phyloP scores from a whole-genome alignment of 2,888 invertebrate genomes.

The Folsomia candida region DNA sequence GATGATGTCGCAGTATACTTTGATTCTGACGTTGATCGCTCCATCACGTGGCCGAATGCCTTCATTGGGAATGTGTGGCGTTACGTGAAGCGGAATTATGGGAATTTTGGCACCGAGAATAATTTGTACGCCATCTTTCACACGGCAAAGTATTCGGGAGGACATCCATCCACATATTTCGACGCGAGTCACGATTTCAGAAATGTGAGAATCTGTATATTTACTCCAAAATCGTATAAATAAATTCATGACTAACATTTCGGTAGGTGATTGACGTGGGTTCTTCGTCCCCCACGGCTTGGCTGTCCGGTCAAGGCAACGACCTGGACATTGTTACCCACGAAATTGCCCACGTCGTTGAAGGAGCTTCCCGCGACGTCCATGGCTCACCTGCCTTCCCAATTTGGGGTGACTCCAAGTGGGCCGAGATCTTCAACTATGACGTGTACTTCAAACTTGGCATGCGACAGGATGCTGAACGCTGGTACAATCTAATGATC shows the following conservation, averaged over 20 bases:
- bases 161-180: conserved; percentile 33
- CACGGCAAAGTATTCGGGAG: conserved; percentile 5
- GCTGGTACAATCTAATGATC: conserved; percentile 29
- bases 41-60: conserved; percentile 25
- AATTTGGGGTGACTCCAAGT: conserved; percentile 41
- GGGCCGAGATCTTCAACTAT: conserved; percentile 38
- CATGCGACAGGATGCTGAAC: conserved; percentile 12
- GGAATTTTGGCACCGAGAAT: conserved; percentile 30
- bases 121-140: conserved; percentile 35
- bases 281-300: neutral
- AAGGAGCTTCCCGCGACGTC: conserved; percentile 31
- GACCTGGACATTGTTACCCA: conserved; percentile 42
- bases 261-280: conserved; percentile 1
- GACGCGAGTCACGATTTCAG: conserved; percentile 30
- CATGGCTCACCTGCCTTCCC: conserved; percentile 40
- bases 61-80: conserved; percentile 39
- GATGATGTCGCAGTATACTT: conserved; percentile 34
- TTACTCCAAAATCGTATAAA: neutral
- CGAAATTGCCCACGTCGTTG: conserved; percentile 44
- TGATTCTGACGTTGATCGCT: conserved; percentile 20
- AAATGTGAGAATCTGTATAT: conserved; percentile 29
- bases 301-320: conserved; percentile 24
- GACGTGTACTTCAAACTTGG: conserved; percentile 33
- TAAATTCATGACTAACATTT: neutral
- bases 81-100: conserved; percentile 34